A percentile compares a stretch with the other conserved stretches of the same genome.
phyloP scores from a whole-genome alignment of 2,113 vertebrate genomes.

The Hyla sarda region DNA sequence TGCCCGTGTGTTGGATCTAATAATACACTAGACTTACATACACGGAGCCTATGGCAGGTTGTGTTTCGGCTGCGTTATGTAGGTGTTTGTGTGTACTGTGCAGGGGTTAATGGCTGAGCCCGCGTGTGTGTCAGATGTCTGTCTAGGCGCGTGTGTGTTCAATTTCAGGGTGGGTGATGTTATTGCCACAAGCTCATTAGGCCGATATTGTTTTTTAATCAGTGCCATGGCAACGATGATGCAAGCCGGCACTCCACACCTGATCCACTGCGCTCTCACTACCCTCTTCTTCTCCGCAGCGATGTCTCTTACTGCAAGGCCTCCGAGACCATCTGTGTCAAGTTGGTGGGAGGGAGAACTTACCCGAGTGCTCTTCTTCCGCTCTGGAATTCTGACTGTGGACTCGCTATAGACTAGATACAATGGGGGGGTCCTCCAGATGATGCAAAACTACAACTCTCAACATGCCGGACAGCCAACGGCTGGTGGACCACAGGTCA shows the following conservation, averaged over 20 bases:
- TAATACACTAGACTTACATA: not conserved
- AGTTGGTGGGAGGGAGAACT: constrained; percentile 24
- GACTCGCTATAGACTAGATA: not conserved
- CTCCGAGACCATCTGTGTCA: constrained; percentile 70
- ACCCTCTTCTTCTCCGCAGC: constrained; percentile 61
- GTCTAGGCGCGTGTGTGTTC: not conserved
- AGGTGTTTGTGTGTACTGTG: constrained; percentile 13
- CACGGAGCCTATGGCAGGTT: not conserved
- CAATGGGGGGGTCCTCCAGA: not conserved
- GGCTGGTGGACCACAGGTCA: too few species aligned
- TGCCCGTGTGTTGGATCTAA: not conserved
- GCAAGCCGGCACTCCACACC: constrained; percentile 67
- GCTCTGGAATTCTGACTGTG: constrained; percentile 29
- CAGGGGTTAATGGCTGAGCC: constrained; percentile 13
- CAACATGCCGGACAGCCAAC: too few species aligned
- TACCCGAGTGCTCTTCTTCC: not conserved
- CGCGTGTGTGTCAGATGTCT: constrained; percentile 35
- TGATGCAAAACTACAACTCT: too few species aligned
- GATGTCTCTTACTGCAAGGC: constrained; percentile 60
- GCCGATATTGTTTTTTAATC: constrained; percentile 72
- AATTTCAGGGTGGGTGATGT: constrained; percentile 63
- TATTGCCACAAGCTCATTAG: constrained; percentile 71
- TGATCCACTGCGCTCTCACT: constrained; percentile 66
- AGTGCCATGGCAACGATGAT: constrained; percentile 73
- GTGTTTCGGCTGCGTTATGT: not conserved